Conservation (phyloP, 2,888 invertebrate genomes). For the Agriopis aurantiaria region DNA sequence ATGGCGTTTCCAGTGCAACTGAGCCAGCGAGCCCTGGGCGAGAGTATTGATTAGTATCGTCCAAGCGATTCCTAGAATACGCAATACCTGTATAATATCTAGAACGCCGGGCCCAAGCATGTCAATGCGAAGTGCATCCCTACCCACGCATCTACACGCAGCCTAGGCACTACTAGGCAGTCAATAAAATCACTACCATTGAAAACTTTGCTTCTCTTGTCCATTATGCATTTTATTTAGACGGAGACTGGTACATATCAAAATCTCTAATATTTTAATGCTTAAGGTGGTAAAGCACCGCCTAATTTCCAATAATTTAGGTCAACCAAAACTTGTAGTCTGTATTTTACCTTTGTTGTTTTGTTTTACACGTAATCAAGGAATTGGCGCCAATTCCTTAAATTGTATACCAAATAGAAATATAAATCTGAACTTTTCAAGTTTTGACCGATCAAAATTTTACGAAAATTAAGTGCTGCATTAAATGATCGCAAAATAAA, state of each 20-base stretch:
- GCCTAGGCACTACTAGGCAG: neutral
- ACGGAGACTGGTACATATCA: no score
- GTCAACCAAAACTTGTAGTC: no score
- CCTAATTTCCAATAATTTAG: no score
- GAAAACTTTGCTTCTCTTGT: neutral
- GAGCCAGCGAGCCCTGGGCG: neutral
- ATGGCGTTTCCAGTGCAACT: neutral
- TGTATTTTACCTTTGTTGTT: no score
- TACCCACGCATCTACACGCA: neutral
- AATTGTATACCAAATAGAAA: no score
- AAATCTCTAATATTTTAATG: neutral
- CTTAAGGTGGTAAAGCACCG: neutral
- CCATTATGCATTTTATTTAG: no score
- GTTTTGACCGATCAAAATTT: no score
- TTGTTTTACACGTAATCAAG: no score
- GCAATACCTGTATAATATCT: neutral
- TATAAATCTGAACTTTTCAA: no score
- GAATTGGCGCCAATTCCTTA: no score
- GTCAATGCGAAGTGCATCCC: neutral
- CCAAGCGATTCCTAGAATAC: neutral
- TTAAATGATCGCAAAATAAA: conserved; percentile 24
- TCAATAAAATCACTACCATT: neutral
- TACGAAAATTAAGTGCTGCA: no score
- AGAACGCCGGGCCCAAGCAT: neutral
- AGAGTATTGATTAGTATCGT: neutral